Percentiles rank a stretch among this genome's conserved stretches.
Conservation (phyloP, 2,888 invertebrate genomes). For the Cerastoderma edule region DNA sequence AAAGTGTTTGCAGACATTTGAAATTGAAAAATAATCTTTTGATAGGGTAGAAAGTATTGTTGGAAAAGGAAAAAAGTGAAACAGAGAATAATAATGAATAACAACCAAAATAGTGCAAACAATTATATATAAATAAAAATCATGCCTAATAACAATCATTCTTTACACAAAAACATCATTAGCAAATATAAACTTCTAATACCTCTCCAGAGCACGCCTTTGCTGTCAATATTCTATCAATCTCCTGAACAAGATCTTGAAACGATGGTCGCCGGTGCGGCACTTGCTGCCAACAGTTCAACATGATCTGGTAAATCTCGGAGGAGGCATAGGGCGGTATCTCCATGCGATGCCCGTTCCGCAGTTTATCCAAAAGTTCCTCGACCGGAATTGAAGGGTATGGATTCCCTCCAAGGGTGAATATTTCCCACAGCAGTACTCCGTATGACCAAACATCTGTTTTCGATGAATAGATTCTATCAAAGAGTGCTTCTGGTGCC, state of each 20-base stretch:
- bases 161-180: too few species aligned
- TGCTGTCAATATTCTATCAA: constrained; percentile 93
- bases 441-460: constrained; percentile 96
- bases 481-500: constrained; percentile 98
- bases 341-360: constrained; percentile 97
- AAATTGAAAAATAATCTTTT: too few species aligned
- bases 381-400: constrained; percentile 98
- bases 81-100: too few species aligned
- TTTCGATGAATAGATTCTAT: constrained; percentile 92
- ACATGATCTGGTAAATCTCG: constrained; percentile 98
- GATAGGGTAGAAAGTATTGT: too few species aligned
- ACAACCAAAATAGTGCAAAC: too few species aligned
- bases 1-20: too few species aligned
- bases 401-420: constrained; percentile 98
- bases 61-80: too few species aligned
- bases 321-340: constrained; percentile 96
- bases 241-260: constrained; percentile 93
- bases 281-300: constrained; percentile 98
- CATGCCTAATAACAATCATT: too few species aligned
- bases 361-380: constrained; percentile 94
- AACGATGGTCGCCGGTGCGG: constrained; percentile 95
- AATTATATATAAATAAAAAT: too few species aligned
- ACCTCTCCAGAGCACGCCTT: constrained; percentile 92
- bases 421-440: constrained; percentile 98
- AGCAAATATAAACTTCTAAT: too few species aligned